Conservation (phyloP, 2,113 vertebrate genomes). For the Onychostoma macrolepis region DNA sequence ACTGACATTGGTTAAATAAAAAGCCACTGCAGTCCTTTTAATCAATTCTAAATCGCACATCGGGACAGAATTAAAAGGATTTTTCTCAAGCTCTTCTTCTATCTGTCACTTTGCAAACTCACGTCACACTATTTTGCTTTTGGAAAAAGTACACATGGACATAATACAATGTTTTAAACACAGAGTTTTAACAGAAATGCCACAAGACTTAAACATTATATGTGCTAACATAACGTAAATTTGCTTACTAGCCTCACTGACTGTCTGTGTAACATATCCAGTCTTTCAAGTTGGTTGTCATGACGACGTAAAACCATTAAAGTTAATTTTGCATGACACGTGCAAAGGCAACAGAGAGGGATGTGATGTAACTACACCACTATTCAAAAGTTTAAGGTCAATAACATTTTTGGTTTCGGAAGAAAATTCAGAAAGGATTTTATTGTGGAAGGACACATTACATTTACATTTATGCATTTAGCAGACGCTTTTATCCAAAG, state of each 20-base stretch:
- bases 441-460: not conserved
- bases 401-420: not conserved
- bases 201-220: not conserved
- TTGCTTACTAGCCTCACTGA: not conserved
- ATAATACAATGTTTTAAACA: not conserved
- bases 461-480: too few species aligned
- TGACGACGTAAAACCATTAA: not conserved
- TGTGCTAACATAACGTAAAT: not conserved
- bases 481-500: too few species aligned
- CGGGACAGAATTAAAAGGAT: not conserved
- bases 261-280: not conserved
- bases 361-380: not conserved
- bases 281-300: constrained; percentile 1
- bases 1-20: constrained; percentile 7
- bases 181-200: not conserved
- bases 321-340: not conserved
- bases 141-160: not conserved
- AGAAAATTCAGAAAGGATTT: not conserved
- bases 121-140: not conserved
- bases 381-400: not conserved
- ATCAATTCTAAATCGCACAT: not conserved
- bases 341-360: not conserved
- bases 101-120: not conserved
- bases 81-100: not conserved
- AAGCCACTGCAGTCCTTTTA: not conserved